Percentiles rank a stretch among this genome's conserved stretches.
These are phyloP conservation scores for Drosophila grimshawi DNA, from an alignment of 1,140 invertebrate species.

Conservation along the genomic window DNA sequence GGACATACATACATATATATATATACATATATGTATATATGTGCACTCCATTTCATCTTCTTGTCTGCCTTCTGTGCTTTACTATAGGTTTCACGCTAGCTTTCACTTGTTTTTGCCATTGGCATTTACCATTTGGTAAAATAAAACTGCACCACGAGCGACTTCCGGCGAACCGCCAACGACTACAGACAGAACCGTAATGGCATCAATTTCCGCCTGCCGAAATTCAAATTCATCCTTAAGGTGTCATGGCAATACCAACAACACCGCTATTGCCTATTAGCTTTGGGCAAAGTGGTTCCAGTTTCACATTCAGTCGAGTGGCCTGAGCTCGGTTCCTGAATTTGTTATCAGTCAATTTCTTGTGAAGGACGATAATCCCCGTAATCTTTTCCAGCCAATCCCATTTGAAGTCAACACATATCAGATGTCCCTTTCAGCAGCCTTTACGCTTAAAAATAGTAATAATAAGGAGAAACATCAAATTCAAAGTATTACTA, in stretches of 20 bases:
- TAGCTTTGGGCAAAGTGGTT: conserved; percentile 40
- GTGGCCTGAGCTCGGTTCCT: conserved; percentile 1
- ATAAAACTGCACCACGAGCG: conserved; percentile 60
- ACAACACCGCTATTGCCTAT: conserved; percentile 39
- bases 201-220: conserved; percentile 75
- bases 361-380: neutral
- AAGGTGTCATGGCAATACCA: conserved; percentile 37
- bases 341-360: neutral
- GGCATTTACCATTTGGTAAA: conserved; percentile 54
- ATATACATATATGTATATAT: neutral
- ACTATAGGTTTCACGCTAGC: conserved; percentile 31
- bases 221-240: conserved; percentile 62
- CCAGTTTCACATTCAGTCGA: conserved; percentile 38
- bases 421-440: neutral
- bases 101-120: conserved; percentile 63
- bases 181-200: conserved; percentile 61
- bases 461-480: neutral
- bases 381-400: neutral
- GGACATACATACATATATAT: conserved; percentile 1
- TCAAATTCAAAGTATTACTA: neutral
- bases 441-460: neutral
- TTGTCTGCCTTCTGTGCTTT: conserved; percentile 16
- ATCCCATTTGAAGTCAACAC: conserved; percentile 6
- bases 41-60: conserved; percentile 1
- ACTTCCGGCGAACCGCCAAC: conserved; percentile 49